A percentile compares a stretch with the other conserved stretches of the same genome.
Conservation (phyloP, 2,797 vertebrate genomes). For the Clarias fuscus region DNA sequence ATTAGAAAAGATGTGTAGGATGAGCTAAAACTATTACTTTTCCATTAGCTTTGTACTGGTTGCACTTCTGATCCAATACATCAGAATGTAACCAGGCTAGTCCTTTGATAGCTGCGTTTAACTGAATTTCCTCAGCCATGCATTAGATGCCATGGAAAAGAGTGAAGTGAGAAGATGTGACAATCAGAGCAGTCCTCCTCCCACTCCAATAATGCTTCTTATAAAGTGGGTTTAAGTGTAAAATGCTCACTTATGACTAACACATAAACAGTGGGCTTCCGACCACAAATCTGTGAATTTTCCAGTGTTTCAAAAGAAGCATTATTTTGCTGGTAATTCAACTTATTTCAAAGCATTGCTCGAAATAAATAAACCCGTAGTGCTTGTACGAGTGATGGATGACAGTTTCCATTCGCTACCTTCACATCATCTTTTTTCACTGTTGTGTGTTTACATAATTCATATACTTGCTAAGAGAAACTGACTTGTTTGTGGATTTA, state of each 20-base stretch:
- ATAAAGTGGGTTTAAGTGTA: slow-evolving; percentile 71
- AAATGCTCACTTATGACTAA: slow-evolving; percentile 75
- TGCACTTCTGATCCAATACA: slow-evolving; percentile 76
- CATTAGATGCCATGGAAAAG: slow-evolving; percentile 63
- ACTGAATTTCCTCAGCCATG: slow-evolving; percentile 77
- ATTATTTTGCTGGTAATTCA: slow-evolving; percentile 67
- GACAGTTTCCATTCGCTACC: slow-evolving; percentile 68
- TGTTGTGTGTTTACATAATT: slow-evolving; percentile 71
- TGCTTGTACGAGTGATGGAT: slow-evolving; percentile 70
- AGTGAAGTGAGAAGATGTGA: slow-evolving; percentile 41
- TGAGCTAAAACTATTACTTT: slow-evolving; percentile 75
- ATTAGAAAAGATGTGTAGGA: slow-evolving; percentile 44
- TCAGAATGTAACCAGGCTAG: slow-evolving; percentile 75
- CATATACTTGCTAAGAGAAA: slow-evolving; percentile 68
- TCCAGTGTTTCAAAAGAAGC: background rate
- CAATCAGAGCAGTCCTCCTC: slow-evolving; percentile 60
- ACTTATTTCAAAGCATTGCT: slow-evolving; percentile 69
- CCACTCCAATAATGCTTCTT: slow-evolving; percentile 65
- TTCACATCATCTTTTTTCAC: background rate
- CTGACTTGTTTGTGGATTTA: slow-evolving; percentile 39
- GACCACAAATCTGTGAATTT: slow-evolving; percentile 28
- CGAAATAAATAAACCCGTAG: slow-evolving; percentile 61
- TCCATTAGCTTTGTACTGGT: slow-evolving; percentile 77
- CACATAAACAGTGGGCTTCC: slow-evolving; percentile 69
- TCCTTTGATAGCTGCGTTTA: slow-evolving; percentile 76